Percentiles rank a stretch among this genome's conserved stretches.
Conservation (phyloP, 2,888 invertebrate species). For the Drosophila dives region DNA sequence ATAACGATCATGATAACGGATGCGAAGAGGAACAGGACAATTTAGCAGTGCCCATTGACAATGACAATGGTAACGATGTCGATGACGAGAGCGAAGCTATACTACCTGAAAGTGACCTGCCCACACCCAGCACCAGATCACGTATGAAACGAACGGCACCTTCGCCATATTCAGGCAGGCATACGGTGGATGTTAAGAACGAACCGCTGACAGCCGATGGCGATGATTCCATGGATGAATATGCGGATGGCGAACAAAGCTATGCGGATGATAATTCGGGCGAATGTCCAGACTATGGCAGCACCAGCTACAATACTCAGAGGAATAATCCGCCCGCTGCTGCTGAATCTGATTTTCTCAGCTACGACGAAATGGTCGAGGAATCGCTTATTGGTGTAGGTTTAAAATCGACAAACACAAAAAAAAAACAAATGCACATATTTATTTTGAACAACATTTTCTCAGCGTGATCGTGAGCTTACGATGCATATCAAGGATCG, state of each 20-base stretch:
- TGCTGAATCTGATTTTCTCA: conserved; percentile 69
- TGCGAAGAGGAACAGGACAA: conserved; percentile 23
- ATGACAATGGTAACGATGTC: conserved; percentile 31
- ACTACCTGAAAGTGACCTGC: conserved; percentile 55
- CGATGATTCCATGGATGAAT: conserved; percentile 67
- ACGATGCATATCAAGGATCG: conserved; percentile 82
- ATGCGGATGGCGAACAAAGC: conserved; percentile 53
- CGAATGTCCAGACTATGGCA: conserved; percentile 61
- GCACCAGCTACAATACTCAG: conserved; percentile 41
- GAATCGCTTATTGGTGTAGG: conserved; percentile 80
- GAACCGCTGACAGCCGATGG: conserved; percentile 56
- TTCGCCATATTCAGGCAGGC: conserved; percentile 7
- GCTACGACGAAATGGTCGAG: conserved; percentile 82
- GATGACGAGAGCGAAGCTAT: conserved; percentile 60
- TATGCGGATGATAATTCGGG: conserved; percentile 66
- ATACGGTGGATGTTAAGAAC: conserved; percentile 44
- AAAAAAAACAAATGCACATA: background rate
- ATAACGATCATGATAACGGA: conserved; percentile 10
- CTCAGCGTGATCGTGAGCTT: conserved; percentile 68
- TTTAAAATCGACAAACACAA: background rate
- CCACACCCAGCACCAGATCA: conserved; percentile 33
- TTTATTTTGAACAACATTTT: background rate
- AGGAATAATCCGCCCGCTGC: conserved; percentile 41
- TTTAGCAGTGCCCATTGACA: conserved; percentile 31
- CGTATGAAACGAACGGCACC: conserved; percentile 45